Evolutionary conservation across 2,888 invertebrate species (phyloP), one percentile per base, ranked within the genome.

Genomic region (Dolichopus griseipennis): DNA sequence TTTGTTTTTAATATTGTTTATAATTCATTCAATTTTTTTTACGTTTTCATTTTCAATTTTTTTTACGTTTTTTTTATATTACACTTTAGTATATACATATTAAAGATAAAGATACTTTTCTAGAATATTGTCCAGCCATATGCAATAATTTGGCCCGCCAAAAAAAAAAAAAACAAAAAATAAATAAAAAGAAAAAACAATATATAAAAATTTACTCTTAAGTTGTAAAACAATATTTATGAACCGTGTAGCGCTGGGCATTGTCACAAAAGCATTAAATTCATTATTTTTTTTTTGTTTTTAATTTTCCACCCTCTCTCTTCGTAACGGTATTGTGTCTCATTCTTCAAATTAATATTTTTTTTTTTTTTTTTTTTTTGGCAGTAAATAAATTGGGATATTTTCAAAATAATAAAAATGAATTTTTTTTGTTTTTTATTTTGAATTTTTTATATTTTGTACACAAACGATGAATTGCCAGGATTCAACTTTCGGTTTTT

Each of bases 311-410:
- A 52, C 27, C 27, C 27, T 27, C 27, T 27, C 27, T 27, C 27
- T 27, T 27, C 27, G 5, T 4, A 4, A 27, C 5, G 27, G 27
- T 2, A 27, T 27, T 27, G n/a, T 41, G 8, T 7, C 41, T 41
- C 41, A 15, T 41, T 41, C 41, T 12, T 41, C 41, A 27, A 27
- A 27, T 27, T 27, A 37, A 37, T 10, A 7, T 43, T 43, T 43
- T 43, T 43, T 43, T 15, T 9, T 15, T 9, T 43, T 52, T n/a
- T 52, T 52, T 12, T 18, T 52, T 18, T 52, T 12, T 52, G 52
- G 52, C n/a, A 52, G 52, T 52, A 52, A 52, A 52, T 52, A 52
- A 52, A 52, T 52, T 52, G 52, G 18, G 15, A 52, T 52, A 52
- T 52, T 52, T 52, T 52, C 1, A 12, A 52, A 52, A 52, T 18